Evolutionary conservation across 2,797 vertebrate genomes (phyloP).

Genomic region (Platyrinchus mystaceus): DNA sequence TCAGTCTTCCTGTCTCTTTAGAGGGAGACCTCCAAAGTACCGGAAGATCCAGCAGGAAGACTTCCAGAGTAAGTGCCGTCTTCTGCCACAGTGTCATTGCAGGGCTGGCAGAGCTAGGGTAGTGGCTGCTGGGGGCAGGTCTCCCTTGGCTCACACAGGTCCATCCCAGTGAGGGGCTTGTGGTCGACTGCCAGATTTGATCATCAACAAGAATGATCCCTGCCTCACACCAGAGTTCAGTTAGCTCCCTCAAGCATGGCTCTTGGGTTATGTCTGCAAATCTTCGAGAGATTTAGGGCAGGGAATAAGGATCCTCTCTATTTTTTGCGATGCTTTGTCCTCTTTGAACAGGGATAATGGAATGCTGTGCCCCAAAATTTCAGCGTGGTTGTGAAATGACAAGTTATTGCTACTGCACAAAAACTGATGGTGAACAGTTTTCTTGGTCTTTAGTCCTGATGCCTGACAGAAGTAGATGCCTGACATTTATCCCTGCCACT

Average conservation of each 20-base stretch:
- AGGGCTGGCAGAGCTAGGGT: not conserved
- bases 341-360: not conserved
- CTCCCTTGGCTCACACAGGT: not conserved
- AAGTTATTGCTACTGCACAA: not conserved
- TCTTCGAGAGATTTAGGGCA: not conserved
- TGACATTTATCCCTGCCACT: not conserved
- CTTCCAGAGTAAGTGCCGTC: slow-evolving; percentile 86
- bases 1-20: slow-evolving; percentile 71
- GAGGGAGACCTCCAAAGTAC: slow-evolving; percentile 97
- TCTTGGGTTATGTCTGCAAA: not conserved
- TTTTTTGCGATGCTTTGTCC: not conserved
- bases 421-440: not conserved
- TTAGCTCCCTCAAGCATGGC: fast-evolving
- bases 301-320: not conserved
- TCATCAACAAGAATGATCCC: fast-evolving
- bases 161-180: not conserved
- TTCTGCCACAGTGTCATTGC: not conserved
- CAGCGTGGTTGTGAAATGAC: not conserved
- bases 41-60: slow-evolving; percentile 92
- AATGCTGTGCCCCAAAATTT: not conserved
- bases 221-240: not conserved
- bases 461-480: not conserved
- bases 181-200: not conserved
- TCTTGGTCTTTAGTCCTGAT: not conserved
- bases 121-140: not conserved